Evolutionary conservation across 37 sponge, comb jelly and placozoan species (phyloP), one percentile per base, ranked within the genome.

Genomic region (Tethya wilhelma): DNA sequence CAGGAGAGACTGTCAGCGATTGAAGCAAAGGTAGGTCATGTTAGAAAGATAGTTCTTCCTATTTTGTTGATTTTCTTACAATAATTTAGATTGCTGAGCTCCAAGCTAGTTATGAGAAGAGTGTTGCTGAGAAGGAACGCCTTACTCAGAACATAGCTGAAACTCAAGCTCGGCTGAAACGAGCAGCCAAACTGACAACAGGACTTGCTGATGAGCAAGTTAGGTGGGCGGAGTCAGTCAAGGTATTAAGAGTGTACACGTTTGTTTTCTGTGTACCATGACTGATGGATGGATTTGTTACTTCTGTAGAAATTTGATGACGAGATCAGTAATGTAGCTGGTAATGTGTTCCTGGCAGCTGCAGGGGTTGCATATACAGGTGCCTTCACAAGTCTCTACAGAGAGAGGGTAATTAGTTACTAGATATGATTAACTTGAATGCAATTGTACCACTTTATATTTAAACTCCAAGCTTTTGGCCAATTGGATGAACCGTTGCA

Each of bases 301-400:
- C 66, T 65, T 3, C 25, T 37, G 0, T 49, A 92, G 93, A 77
- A 73, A 53, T 92, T 87, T 69, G 89, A 98, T 42, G 77, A 59
- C 11, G 97, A 98, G 91, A 84, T 99, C 59, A 89, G 71, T 72
- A 99, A 99, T 93, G 97, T 99, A n/a, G 91, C 89, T 29, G 99
- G 99, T 1, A 84, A 96, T 86, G 99, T 99, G 79, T 96, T 99
- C 64, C 80, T 99, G 14, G 97, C 99, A 19, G 95, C 97, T 66
- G 99, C 97, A 14, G 92, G 97, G 80, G 99, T 99, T 38, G 97
- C 99, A 8, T 99, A 99, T 66, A 93, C 83, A 91, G 99, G 99
- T 33, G 95, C 99, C 38, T 99, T 99, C 89, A 96, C 97, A 17
- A 78, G 90, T 44, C 80, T 72, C 30, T 98, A 98, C 78, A 87